These are phyloP conservation scores for Achlya flavicornis DNA, from an alignment of 2,888 invertebrate genomes.

Conservation along the genomic window DNA sequence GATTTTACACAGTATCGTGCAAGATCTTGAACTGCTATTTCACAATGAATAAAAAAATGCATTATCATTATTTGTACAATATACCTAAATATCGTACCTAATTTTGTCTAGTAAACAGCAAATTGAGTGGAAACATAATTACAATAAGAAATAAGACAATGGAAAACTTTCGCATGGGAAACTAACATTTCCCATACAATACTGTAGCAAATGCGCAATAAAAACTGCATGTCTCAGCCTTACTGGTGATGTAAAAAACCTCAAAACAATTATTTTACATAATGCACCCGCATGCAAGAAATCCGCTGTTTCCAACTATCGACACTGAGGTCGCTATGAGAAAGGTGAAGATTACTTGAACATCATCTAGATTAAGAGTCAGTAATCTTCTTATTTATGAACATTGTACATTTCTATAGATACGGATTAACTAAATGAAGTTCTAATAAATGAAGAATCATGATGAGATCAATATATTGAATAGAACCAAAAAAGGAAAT, in stretches of 20 bases:
- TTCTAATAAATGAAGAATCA: background rate
- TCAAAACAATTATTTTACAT: constrained; percentile 69
- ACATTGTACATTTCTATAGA: no score
- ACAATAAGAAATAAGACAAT: constrained; percentile 48
- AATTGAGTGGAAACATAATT: constrained; percentile 36
- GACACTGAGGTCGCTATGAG: background rate
- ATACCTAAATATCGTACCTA: constrained; percentile 21
- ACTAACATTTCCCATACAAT: constrained; percentile 71
- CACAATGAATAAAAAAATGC: no score
- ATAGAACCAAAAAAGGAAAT: no score
- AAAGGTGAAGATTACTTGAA: background rate
- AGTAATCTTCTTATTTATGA: no score
- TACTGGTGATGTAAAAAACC: constrained; percentile 64
- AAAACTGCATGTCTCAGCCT: constrained; percentile 62
- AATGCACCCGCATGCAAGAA: constrained; percentile 66
- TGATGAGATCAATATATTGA: no score
- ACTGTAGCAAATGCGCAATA: constrained; percentile 60
- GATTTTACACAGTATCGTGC: no score
- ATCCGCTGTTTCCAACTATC: background rate
- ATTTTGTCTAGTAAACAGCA: constrained; percentile 28
- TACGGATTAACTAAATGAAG: background rate
- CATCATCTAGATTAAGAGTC: no score
- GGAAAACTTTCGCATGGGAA: constrained; percentile 78
- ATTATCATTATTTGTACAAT: no score
- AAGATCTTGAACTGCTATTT: background rate